Base-by-base conservation (phyloP, 2,113 vertebrate genomes). In the Alethe castanea region DNA sequence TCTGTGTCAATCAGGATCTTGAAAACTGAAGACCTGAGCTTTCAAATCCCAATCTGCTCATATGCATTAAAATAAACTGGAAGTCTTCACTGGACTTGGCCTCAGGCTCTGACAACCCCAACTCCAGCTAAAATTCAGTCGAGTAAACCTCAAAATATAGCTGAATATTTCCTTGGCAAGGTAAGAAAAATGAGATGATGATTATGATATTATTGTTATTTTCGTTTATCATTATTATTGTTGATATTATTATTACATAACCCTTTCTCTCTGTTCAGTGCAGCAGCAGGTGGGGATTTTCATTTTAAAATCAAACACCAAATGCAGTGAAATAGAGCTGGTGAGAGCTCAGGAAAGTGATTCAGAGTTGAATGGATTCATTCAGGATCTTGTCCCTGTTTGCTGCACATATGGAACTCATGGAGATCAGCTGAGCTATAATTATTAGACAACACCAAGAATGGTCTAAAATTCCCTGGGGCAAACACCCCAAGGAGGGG, bases 1-100 rank as follows among this genome's bases (percentile, higher is more conserved):
- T 81, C 81, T 91, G 48, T 91, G 88, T 87, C 88, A 93, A 52
- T 88, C 86, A 95, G 81, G 81, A 64, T 71, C 89, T 64, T 48
- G 61, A 91, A 91, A 89, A 89, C n/a, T 85, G 94, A 86, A 94
- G 53, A 52, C 28, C 36, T 72, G 86, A 92, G 15, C 22, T 83
- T 91, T 86, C 82, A 92, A 88, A 81, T 86, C 40, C 31, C 47
- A 76, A 23, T 7, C 50, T 89, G 40, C 20, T 86, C 76, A 79
- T 66, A 29, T 31, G 52, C 69, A 74, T 74, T 86, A 84, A 96
- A 86, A 83, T 74, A 23, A 94, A 40, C 9, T 57, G 33, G 35
- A 38, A 92, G 50, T 19, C 60, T 81, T 78, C 47, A 31, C 8
- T 25, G 31, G 31, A 22, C 35, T 81, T 57, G 35, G n/a, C 8